phyloP scores from a whole-genome alignment of 2,797 vertebrate genomes.

The Malacoraja senta region DNA sequence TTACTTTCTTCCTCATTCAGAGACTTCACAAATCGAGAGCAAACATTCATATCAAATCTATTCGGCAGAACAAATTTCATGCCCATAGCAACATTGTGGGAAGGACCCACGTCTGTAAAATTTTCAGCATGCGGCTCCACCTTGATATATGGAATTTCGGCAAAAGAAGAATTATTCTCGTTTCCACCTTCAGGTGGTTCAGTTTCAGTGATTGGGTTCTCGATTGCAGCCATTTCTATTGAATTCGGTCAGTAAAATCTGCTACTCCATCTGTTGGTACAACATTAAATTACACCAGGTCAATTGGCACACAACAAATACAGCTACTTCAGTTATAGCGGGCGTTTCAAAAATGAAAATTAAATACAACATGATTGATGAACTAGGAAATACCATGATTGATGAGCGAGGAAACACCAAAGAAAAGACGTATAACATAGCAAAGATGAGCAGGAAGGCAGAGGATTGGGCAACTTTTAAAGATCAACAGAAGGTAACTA shows the following conservation, averaged over 20 bases:
- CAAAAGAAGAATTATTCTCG: constrained; percentile 70
- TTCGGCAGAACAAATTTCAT: constrained; percentile 96
- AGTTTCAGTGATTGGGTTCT: constrained; percentile 54
- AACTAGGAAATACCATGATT: too few relatives aligned
- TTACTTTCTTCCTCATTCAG: constrained; percentile 97
- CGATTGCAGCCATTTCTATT: constrained; percentile 51
- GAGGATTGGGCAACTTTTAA: too few relatives aligned
- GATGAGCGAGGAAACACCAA: too few relatives aligned
- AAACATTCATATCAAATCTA: constrained; percentile 97
- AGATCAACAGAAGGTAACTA: too few relatives aligned
- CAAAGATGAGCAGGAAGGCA: too few relatives aligned
- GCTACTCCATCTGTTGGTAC: constrained; percentile 31
- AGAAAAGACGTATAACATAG: too few relatives aligned
- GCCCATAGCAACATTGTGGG: constrained; percentile 85
- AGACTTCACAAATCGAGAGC: constrained; percentile 93
- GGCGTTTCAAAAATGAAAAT: too few relatives aligned
- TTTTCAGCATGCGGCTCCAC: constrained; percentile 71
- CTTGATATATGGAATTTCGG: constrained; percentile 76
- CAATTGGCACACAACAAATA: neutral
- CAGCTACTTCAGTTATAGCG: too few relatives aligned
- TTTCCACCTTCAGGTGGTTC: constrained; percentile 72
- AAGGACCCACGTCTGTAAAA: constrained; percentile 61
- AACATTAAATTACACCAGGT: constrained; percentile 21
- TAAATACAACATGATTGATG: too few relatives aligned
- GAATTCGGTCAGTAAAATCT: neutral